These are phyloP conservation scores for Cromileptes altivelis DNA, from an alignment of 2,113 vertebrate genomes.

Conservation along the genomic window DNA sequence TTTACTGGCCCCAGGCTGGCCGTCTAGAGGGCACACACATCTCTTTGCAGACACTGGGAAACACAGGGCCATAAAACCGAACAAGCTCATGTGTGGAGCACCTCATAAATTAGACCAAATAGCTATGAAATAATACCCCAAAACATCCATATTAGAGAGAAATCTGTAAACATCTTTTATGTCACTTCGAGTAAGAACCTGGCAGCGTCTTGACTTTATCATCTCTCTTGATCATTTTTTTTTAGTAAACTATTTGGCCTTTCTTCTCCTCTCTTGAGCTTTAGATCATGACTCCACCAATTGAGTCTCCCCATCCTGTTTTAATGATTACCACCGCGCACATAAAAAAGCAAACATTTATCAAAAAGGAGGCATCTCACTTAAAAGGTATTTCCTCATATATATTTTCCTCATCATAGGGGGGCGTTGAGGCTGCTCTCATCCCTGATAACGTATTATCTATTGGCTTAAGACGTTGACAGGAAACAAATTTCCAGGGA, in stretches of 20 bases:
- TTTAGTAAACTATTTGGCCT: background rate
- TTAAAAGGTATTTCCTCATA: conserved; percentile 74
- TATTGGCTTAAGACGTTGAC: conserved; percentile 80
- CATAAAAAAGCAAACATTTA: conserved; percentile 58
- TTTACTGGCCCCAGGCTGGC: conserved; percentile 80
- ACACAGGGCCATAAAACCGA: conserved; percentile 71
- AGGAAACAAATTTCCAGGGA: conserved; percentile 81
- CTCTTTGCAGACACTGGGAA: conserved; percentile 72
- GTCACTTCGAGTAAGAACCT: conserved; percentile 49
- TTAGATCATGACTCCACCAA: conserved; percentile 42
- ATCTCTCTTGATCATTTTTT: conserved; percentile 30
- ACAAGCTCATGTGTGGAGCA: conserved; percentile 71
- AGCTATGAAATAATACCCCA: conserved; percentile 75
- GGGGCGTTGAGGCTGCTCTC: conserved; percentile 44
- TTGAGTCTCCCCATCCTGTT: conserved; percentile 41
- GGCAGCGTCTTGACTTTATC: conserved; percentile 41
- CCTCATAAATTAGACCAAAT: conserved; percentile 80
- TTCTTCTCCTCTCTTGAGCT: conserved; percentile 17
- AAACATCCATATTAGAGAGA: conserved; percentile 64
- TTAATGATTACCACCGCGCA: conserved; percentile 36
- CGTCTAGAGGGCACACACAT: conserved; percentile 75
- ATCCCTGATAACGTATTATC: conserved; percentile 78
- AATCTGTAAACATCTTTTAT: conserved; percentile 70
- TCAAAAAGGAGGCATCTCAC: conserved; percentile 62
- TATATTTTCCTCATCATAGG: conserved; percentile 58